Percentiles rank a stretch among this genome's conserved stretches.
Conservation (phyloP, 2,113 vertebrate species). For the Tragelaphus strepsiceros region DNA sequence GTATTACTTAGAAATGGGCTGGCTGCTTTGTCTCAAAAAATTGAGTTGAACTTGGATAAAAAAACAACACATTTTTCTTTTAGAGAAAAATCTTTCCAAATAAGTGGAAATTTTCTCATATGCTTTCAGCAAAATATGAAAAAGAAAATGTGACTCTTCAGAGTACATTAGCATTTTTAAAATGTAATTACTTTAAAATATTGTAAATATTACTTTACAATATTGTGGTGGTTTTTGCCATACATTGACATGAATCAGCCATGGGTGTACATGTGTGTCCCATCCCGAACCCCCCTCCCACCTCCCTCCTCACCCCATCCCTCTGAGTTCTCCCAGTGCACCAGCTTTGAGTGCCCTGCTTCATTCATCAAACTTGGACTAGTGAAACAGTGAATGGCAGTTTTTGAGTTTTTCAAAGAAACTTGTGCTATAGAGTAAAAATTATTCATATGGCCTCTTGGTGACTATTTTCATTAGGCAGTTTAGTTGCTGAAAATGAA, state of each 20-base stretch:
- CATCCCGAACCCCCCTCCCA: accelerated
- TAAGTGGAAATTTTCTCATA: neutral
- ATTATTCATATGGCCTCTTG: neutral
- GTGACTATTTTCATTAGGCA: neutral
- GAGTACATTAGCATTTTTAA: neutral
- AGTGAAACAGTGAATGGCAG: neutral
- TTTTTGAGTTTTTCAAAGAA: neutral
- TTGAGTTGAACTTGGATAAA: neutral
- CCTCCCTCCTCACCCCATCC: neutral
- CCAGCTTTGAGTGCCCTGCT: neutral
- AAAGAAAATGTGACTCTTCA: neutral
- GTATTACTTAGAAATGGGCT: neutral
- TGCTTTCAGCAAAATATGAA: neutral
- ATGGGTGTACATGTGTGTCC: neutral
- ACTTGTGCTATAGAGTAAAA: neutral
- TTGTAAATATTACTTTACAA: too few species aligned
- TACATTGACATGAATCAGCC: neutral
- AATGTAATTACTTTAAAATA: neutral
- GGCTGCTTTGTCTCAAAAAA: neutral
- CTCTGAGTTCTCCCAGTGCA: neutral
- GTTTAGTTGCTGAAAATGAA: neutral
- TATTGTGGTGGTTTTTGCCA: neutral
- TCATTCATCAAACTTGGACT: neutral
- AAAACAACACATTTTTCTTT: neutral
- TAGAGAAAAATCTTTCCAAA: neutral